These are phyloP conservation scores for Limonius californicus DNA, from an alignment of 1,140 invertebrate species.

Conservation along the genomic window DNA sequence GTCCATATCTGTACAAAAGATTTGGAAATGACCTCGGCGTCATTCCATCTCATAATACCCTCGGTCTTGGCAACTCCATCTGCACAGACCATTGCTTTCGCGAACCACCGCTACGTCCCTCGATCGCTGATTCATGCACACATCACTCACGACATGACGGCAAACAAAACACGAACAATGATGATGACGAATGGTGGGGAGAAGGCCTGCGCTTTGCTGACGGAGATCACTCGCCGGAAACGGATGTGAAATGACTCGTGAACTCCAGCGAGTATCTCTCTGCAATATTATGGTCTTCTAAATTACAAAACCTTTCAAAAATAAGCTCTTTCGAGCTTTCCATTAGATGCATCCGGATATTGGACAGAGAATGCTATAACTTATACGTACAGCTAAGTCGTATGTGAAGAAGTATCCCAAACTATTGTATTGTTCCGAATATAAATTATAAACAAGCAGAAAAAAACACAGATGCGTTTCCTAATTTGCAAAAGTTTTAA, in stretches of 20 bases:
- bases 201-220: background rate
- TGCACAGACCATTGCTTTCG: slow-evolving; percentile 6
- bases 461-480: too few species aligned
- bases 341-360: slow-evolving; percentile 2
- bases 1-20: too few species aligned
- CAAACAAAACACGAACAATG: slow-evolving; percentile 17
- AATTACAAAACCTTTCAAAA: slow-evolving; percentile 14
- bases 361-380: background rate
- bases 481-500: too few species aligned
- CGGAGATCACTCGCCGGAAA: slow-evolving; percentile 16
- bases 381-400: background rate
- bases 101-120: background rate
- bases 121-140: slow-evolving; percentile 9
- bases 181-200: slow-evolving; percentile 16
- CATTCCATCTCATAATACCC: background rate
- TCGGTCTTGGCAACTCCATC: background rate
- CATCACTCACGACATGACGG: slow-evolving; percentile 8
- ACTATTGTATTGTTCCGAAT: too few species aligned
- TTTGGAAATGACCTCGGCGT: background rate
- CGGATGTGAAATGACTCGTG: slow-evolving; percentile 19
- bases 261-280: slow-evolving; percentile 10
- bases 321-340: slow-evolving; percentile 1
- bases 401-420: too few species aligned
- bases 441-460: too few species aligned
- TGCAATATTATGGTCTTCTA: slow-evolving; percentile 12